Conservation (phyloP, 2,113 vertebrate species). For the Loxodonta africana region DNA sequence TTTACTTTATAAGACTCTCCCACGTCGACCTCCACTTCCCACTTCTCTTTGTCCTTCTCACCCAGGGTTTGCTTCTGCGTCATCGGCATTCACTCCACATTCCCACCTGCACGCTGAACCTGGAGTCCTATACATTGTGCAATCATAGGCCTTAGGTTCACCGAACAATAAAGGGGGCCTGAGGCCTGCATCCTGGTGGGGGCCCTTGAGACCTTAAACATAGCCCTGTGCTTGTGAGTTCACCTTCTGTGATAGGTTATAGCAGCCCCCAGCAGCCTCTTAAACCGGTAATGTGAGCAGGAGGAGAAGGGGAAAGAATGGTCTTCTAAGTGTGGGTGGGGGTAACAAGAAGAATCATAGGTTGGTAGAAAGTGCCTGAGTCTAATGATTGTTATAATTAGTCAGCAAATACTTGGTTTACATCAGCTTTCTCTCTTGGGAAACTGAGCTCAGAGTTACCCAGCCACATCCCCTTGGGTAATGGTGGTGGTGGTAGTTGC, state of each 20-base stretch:
- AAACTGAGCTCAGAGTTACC: not conserved
- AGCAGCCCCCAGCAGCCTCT: not conserved
- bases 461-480: not conserved
- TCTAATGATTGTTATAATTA: not conserved
- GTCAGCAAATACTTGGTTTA: too few species aligned
- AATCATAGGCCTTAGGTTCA: not conserved
- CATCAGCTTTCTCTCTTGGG: not conserved
- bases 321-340: not conserved
- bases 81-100: accelerated
- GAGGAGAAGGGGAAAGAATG: not conserved
- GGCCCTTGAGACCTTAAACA: not conserved
- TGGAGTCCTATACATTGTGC: not conserved
- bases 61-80: not conserved
- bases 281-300: not conserved
- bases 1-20: not conserved
- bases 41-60: not conserved
- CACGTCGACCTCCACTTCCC: not conserved
- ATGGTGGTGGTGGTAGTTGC: not conserved
- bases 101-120: accelerated
- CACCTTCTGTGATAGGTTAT: not conserved
- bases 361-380: not conserved
- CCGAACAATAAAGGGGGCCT: too few species aligned
- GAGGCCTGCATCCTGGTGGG: not conserved
- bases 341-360: not conserved
- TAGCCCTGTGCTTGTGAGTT: not conserved